Conservation (phyloP, 2,113 vertebrate species). For the Lichenostomus cassidix region DNA sequence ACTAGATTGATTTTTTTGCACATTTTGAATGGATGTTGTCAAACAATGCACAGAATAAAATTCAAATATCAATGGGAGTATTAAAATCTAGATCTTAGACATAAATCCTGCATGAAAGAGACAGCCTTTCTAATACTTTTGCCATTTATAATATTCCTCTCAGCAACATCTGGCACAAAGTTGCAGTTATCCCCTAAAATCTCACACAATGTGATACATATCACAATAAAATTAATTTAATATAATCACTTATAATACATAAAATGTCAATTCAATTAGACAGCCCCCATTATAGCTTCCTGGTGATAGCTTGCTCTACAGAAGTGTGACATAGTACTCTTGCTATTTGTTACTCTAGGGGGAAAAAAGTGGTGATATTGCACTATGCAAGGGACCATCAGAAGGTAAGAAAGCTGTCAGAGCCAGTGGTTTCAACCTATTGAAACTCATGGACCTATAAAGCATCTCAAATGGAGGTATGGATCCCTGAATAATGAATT, state of each 20-base stretch:
- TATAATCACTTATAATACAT: neutral
- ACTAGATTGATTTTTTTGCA: neutral
- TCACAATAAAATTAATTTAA: neutral
- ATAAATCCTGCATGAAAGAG: neutral
- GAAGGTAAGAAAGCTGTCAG: neutral
- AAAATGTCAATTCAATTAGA: constrained; percentile 10
- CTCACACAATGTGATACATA: neutral
- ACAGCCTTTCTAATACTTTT: neutral
- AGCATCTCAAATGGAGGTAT: neutral
- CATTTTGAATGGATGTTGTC: neutral
- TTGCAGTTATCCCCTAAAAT: neutral
- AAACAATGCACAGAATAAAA: neutral
- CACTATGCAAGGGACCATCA: neutral
- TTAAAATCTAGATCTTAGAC: neutral
- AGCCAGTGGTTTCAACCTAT: neutral
- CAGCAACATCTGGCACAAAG: neutral
- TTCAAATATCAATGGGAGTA: neutral
- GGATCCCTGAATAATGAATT: constrained; percentile 14
- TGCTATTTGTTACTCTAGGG: neutral
- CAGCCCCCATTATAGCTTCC: neutral
- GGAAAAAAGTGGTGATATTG: neutral
- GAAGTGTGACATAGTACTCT: neutral
- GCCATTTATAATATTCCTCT: neutral
- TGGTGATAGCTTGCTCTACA: neutral
- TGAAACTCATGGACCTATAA: neutral